These are phyloP conservation scores for Trichoplusia ni DNA, from an alignment of 1,140 invertebrate species.

Conservation along the genomic window DNA sequence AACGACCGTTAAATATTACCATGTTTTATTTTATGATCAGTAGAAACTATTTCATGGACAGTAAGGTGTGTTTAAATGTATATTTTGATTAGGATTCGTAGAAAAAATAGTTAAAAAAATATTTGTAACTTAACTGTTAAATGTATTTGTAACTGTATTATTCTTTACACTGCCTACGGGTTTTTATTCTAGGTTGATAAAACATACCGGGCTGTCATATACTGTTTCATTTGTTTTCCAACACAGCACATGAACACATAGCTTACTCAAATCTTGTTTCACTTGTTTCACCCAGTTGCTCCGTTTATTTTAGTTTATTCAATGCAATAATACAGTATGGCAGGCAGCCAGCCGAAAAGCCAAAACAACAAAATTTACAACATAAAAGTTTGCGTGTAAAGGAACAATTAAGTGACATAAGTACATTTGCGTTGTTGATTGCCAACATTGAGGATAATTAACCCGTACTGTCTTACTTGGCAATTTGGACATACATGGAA, in stretches of 20 bases:
- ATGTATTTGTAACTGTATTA: too few species aligned
- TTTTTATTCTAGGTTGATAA: too few species aligned
- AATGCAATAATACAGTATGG: slow-evolving; percentile 16
- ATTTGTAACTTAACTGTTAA: too few species aligned
- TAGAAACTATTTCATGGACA: slow-evolving; percentile 14
- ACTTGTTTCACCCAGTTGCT: neutral
- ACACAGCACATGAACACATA: too few species aligned
- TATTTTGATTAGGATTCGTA: neutral
- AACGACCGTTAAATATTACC: slow-evolving; percentile 11
- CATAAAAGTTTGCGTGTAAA: slow-evolving; percentile 45
- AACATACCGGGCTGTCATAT: too few species aligned
- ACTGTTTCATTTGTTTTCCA: too few species aligned
- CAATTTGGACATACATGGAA: slow-evolving; percentile 43
- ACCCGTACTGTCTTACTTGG: slow-evolving; percentile 42
- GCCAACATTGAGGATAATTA: slow-evolving; percentile 49
- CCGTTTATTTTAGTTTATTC: neutral
- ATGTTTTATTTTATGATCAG: slow-evolving; percentile 21
- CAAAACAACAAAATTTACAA: slow-evolving; percentile 28
- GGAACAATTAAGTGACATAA: slow-evolving; percentile 50
- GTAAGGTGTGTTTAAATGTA: neutral
- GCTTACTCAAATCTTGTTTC: neutral
- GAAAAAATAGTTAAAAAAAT: too few species aligned
- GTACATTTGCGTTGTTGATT: slow-evolving; percentile 49
- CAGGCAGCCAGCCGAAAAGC: slow-evolving; percentile 12
- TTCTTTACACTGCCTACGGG: too few species aligned